Conservation (phyloP, 53 echinoderm and acorn worm genomes). For the Henricia sp. region DNA sequence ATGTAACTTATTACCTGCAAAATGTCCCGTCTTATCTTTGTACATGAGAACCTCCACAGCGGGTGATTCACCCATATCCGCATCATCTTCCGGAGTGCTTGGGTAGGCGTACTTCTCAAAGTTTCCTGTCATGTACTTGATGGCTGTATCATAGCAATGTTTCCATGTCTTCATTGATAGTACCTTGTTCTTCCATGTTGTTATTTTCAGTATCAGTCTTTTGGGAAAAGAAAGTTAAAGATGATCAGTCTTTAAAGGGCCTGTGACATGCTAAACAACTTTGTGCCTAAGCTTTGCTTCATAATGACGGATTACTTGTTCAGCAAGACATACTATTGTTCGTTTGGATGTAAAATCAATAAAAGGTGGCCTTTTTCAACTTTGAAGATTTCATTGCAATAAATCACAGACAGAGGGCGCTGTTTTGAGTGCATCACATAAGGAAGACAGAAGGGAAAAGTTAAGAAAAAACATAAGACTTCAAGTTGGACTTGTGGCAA, state of each 20-base stretch:
- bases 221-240: not conserved
- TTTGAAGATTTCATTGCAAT: too few species aligned
- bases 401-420: too few species aligned
- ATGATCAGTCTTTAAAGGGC: not conserved
- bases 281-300: too few species aligned
- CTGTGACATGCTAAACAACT: too few species aligned
- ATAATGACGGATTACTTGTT: too few species aligned
- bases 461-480: too few species aligned
- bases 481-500: too few species aligned
- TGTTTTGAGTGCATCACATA: too few species aligned
- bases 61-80: conserved; percentile 75
- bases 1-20: conserved; percentile 78
- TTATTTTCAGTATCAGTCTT: conserved; percentile 65
- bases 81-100: conserved; percentile 8
- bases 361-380: too few species aligned
- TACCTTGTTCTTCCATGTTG: conserved; percentile 68
- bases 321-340: too few species aligned
- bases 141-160: conserved; percentile 65
- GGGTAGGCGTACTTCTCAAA: conserved; percentile 51
- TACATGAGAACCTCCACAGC: conserved; percentile 76
- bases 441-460: too few species aligned
- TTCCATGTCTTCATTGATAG: conserved; percentile 70
- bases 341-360: too few species aligned
- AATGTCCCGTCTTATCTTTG: conserved; percentile 75
- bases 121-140: conserved; percentile 47